Base-by-base conservation (phyloP, 2,888 invertebrate species). In the Spodoptera picta region DNA sequence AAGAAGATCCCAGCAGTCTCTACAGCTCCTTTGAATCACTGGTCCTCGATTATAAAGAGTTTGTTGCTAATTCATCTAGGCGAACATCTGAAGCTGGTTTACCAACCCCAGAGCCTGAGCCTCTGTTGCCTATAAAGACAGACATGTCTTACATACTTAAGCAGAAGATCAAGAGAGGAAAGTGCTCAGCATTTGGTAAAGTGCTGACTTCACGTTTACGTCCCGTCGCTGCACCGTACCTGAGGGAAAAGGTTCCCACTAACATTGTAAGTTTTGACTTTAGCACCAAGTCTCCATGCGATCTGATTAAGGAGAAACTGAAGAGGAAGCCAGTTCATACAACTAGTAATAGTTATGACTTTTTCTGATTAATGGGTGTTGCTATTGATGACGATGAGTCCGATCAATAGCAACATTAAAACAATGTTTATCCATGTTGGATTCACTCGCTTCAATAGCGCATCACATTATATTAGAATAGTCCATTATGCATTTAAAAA, bases 131-230 rank as follows among this genome's bases (percentile, higher is more conserved):
- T 0, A 86, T 87, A 59, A 84, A 63, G 23, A 86, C 82, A n/a
- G 92, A 92, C 52, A 87, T 92, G 87, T 87, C 90, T 3, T 88
- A 89, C 69, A 89, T 92, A 45, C 74, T 93, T 11, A 77, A 74
- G 1, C 69, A 83, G 36, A 89, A 88, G 69, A 65, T 91, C 2
- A 78, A 58, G 4, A 81, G 61, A 55, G 87, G 81, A 0, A 90
- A 87, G 63, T 88, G 90, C 69, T 93, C 93, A 19, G 55, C 85
- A 0, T 93, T 92, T 79, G 93, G 92, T 0, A 92, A 87, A 79
- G 91, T 93, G 1, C 63, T 93, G 5, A 78, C 84, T 12, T 82
- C 92, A 10, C 81, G 89, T 7, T 55, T 89, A 23, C 79, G 70
- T 48, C 89, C 89, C 0, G 86, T 89, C 4, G 87, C 92, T 3